Base-by-base conservation (phyloP, 2,888 invertebrate genomes). In the Conchocele bisecta region DNA sequence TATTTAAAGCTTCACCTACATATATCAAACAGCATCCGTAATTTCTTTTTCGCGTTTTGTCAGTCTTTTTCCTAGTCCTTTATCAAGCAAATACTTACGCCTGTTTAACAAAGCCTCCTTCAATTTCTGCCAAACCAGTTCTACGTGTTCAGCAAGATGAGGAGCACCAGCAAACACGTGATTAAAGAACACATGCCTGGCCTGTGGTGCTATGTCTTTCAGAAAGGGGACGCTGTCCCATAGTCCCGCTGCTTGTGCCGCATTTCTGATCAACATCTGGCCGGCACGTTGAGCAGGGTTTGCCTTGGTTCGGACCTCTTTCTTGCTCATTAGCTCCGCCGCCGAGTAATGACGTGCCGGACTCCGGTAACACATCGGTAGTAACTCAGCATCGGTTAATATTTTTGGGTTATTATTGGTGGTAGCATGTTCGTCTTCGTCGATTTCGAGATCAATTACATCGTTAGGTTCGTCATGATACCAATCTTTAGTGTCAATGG, bases 1-100 rank as follows among this genome's bases (percentile, higher is more conserved):
- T n/a, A n/a, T n/a, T n/a, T n/a, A n/a, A n/a, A n/a, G n/a, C n/a
- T n/a, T n/a, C n/a, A n/a, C n/a, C n/a, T n/a, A n/a, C n/a, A n/a
- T n/a, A n/a, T n/a, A n/a, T n/a, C n/a, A n/a, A n/a, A n/a, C n/a
- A n/a, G n/a, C n/a, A n/a, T n/a, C n/a, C n/a, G n/a, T n/a, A n/a
- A n/a, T n/a, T n/a, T n/a, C n/a, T n/a, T n/a, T n/a, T n/a, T n/a
- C 41, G 17, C 41, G 41, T 9, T 39, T 39, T 11, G 41, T 17
- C 22, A 41, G 46, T 42, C 59, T 39, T 33, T 75, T 78, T 0
- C 80, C 80, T 6, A 66, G 46, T 41, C 67, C 72, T 44, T 75
- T 77, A 42, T 80, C 80, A 22, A 72, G 46, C 13, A 80, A 64
- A 24, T 80, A 80, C 31, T 80, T 80, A 26, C 80, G 69, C 22